phyloP scores from a whole-genome alignment of 2,888 invertebrate genomes.

The Ypsolopha scabrella region DNA sequence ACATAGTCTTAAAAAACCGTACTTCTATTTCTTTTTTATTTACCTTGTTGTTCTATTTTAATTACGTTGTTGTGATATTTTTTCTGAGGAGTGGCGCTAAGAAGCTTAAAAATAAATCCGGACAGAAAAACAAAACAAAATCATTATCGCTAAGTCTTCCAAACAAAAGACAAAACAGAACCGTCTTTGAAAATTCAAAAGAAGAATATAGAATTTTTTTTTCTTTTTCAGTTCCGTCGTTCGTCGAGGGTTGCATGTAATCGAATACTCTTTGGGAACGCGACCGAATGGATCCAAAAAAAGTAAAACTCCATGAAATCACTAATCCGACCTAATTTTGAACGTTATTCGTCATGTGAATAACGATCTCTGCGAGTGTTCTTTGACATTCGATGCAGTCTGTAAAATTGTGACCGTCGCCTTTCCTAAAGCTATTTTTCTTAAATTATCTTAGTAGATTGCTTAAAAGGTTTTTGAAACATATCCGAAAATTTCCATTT shows the following conservation, averaged over 20 bases:
- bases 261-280: conserved; percentile 21
- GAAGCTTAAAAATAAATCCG: no score
- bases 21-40: no score
- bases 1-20: no score
- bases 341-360: conserved; percentile 43
- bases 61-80: no score
- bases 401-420: conserved; percentile 20
- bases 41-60: no score
- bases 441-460: no score
- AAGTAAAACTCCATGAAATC: conserved; percentile 41
- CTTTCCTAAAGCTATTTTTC: conserved; percentile 8
- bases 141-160: no score
- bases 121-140: no score
- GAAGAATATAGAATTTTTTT: neutral
- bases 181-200: neutral
- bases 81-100: no score
- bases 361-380: conserved; percentile 22
- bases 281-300: conserved; percentile 15
- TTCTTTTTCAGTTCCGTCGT: conserved; percentile 1
- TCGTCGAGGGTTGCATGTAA: conserved; percentile 18
- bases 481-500: no score
- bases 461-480: no score
- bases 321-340: conserved; percentile 54
- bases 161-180: neutral
- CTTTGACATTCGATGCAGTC: conserved; percentile 8